phyloP scores from a whole-genome alignment of 2,797 vertebrate species.

The Melanotaenia boesemani region DNA sequence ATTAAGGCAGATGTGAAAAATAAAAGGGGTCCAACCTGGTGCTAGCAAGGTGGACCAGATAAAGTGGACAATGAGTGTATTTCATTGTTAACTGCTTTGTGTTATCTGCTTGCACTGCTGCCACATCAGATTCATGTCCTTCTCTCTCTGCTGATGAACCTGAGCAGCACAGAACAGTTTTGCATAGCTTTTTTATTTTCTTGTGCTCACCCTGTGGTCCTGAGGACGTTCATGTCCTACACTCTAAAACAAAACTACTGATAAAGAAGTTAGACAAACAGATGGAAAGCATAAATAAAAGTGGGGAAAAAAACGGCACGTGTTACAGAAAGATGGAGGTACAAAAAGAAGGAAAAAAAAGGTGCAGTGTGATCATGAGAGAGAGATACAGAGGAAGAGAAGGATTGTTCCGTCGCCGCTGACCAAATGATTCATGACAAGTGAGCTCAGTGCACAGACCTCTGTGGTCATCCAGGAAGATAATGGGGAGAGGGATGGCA shows the following conservation, averaged over 20 bases:
- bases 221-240: neutral
- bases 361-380: neutral
- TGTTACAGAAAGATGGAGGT: neutral
- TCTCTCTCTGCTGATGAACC: too few relatives aligned
- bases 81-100: too few relatives aligned
- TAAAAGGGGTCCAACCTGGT: too few relatives aligned
- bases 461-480: conserved; percentile 51
- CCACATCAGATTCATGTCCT: too few relatives aligned
- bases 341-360: neutral
- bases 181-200: too few relatives aligned
- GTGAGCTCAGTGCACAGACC: conserved; percentile 58
- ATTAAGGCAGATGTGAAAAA: too few relatives aligned
- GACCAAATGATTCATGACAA: conserved; percentile 72
- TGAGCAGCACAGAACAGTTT: too few relatives aligned
- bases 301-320: neutral
- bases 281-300: conserved; percentile 3
- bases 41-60: too few relatives aligned
- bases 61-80: too few relatives aligned
- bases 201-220: neutral
- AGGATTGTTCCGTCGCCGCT: conserved; percentile 32
- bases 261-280: neutral
- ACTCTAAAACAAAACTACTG: neutral
- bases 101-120: too few relatives aligned
- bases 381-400: conserved; percentile 25
- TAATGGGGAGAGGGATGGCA: conserved; percentile 24